Evolutionary conservation across 2,797 vertebrate species (phyloP).

Genomic region (Hoplostethus atlanticus): DNA sequence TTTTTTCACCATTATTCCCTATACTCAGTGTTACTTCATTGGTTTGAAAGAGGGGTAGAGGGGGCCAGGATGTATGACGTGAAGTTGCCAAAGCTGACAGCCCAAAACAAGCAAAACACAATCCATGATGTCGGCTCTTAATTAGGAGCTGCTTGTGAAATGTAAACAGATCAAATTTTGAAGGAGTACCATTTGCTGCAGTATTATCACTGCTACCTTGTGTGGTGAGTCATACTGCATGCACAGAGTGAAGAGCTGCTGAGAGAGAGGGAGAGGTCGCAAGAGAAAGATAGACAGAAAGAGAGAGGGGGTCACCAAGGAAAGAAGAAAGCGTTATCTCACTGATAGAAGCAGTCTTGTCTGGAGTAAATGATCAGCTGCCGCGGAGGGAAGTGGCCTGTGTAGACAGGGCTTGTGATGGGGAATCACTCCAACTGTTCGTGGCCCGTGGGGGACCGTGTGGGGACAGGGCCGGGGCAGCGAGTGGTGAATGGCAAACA

Average conservation of each 20-base stretch:
- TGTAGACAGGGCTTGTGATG: conserved; percentile 44
- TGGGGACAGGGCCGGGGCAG: conserved; percentile 41
- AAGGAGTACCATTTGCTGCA: conserved; percentile 38
- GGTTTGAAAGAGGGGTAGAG: background rate
- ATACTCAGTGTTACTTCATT: background rate
- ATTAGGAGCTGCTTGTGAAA: conserved; percentile 37
- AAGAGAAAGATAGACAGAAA: conserved; percentile 9
- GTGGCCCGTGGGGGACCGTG: conserved; percentile 39
- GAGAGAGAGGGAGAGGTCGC: conserved; percentile 2
- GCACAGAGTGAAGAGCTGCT: conserved; percentile 40
- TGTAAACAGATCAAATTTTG: conserved; percentile 42
- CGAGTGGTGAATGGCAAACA: conserved; percentile 65
- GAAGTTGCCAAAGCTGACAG: background rate
- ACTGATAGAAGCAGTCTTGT: conserved; percentile 57
- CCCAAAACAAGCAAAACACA: conserved; percentile 6
- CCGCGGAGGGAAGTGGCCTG: conserved; percentile 37
- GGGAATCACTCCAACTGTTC: conserved; percentile 58
- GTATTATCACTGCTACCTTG: conserved; percentile 54
- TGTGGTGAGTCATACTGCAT: conserved; percentile 51
- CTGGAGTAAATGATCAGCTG: conserved; percentile 65
- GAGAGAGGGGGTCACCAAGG: background rate
- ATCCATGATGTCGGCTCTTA: conserved; percentile 46
- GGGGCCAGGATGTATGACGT: background rate
- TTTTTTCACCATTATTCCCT: background rate
- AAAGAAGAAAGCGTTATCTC: conserved; percentile 52